Evolutionary conservation across 2,113 vertebrate species (phyloP), one percentile per base, ranked within the genome.

Genomic region (Gymnocephalus cernua): DNA sequence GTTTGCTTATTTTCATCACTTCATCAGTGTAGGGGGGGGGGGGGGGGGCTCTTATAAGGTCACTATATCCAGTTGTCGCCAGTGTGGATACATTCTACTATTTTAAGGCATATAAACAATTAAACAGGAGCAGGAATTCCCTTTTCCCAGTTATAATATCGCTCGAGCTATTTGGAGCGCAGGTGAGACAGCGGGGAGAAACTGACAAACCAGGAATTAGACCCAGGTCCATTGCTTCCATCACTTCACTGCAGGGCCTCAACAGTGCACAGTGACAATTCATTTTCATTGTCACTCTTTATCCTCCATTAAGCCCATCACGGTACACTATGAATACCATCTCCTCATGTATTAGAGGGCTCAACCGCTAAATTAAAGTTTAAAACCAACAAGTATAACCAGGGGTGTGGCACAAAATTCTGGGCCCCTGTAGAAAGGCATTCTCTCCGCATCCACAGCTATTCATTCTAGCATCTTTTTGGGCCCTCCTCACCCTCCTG

Each of bases 221-320:
- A 4, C 29, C n/a, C 59, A 18, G 19, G 4, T 61, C 12, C 27
- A n/a, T 21, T n/a, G 47, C 23, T 6, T 65, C 13, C 48, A 8
- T 29, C 12, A 57, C 12, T 13, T 53, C 50, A 11, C 59, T 56
- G 58, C 59, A 71, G 50, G 67, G 72, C 35, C 19, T 80, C 59
- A 63, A 12, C 6, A 47, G 25, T 11, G 3, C 38, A 44, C 23
- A 21, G 19, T 29, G 23, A 47, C 41, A 21, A 4, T 23, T 48
- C 9, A 9, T 18, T 51, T 47, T 56, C 23, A 10, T 21, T 45
- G 41, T 56, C 61, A 6, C n/a, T 61, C 2, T 53, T 57, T 54
- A 41, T 18, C 3, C 10, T 50, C 1, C 13, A 56, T 19, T 53
- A 63, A 53, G 12, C 27, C 35, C 41, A 38, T 10, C 11, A 14